Evolutionary conservation across 2,113 vertebrate genomes (phyloP).

Genomic region (Butorides virescens): DNA sequence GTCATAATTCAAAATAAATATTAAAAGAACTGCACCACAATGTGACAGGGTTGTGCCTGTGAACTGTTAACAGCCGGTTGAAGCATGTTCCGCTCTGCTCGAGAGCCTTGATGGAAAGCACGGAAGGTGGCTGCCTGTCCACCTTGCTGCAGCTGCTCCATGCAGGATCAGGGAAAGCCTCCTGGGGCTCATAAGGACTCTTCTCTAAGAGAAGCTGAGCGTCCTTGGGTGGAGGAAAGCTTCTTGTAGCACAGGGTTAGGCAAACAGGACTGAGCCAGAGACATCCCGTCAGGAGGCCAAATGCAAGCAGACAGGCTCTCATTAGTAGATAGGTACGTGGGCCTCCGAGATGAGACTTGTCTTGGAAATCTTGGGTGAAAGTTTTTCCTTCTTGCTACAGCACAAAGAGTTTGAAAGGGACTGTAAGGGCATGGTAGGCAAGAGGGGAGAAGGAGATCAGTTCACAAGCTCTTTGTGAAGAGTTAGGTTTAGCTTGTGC

Average conservation of each 20-base stretch:
- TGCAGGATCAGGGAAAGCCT: no score
- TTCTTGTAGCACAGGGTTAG: rapidly evolving
- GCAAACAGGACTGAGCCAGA: rapidly evolving
- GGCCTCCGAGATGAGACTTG: neutral
- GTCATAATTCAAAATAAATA: neutral
- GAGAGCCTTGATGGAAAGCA: neutral
- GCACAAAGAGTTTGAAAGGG: neutral
- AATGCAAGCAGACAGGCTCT: neutral
- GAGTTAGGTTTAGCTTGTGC: neutral
- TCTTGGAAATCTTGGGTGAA: no score
- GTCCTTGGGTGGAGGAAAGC: neutral
- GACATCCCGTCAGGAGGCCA: neutral
- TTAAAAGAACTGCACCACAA: neutral
- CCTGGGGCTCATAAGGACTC: rapidly evolving
- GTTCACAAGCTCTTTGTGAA: neutral
- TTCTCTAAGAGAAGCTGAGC: neutral
- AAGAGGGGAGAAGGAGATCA: neutral
- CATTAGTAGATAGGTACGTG: rapidly evolving
- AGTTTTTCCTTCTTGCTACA: neutral
- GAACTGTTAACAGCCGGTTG: neutral
- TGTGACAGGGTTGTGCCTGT: neutral
- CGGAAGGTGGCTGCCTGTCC: neutral
- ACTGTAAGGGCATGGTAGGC: neutral
- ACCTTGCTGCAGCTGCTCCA: neutral
- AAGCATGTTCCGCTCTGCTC: neutral